Base-by-base conservation (phyloP, 2,797 vertebrate species). In the Lepilemur ruficaudatus region DNA sequence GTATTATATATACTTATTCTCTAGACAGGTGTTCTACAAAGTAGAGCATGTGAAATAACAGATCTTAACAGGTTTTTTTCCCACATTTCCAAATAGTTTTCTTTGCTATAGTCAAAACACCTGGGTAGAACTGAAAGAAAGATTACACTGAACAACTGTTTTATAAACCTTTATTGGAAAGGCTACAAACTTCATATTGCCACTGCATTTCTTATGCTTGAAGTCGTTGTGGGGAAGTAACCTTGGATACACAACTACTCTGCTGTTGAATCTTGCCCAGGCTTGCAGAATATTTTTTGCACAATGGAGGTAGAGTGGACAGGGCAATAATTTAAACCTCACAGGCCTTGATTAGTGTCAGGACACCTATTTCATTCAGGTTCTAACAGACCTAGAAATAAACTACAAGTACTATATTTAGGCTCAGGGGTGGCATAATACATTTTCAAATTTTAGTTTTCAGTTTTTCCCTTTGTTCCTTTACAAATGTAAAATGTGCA, bases 91-190 rank as follows among this genome's bases (percentile, higher is more conserved):
- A 55, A 8, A 35, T 7, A 69, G 28, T 55, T 61, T 69, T 89
- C 28, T 65, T 78, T 55, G 38, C 32, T 90, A 2, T 30, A 57
- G 23, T 84, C 13, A 84, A 83, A 84, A 93, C 13, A n/a, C 6
- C 48, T 28, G 43, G 59, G 32, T 46, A 55, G 57, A 82, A 50
- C 10, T 61, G 32, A 94, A 93, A 91, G 61, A 93, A 76, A 96
- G 75, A 97, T 94, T 93, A 55, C 92, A 95, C 84, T 92, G 81
- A 59, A 72, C 61, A 93, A 59, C 43, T 86, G 95, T 96, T 97
- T 96, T 57, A 94, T 65, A 97, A 97, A 96, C 96, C 96, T 98
- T 98, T 97, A 97, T 96, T 96, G 96, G 91, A 95, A 96, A 96
- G 97, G 96, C 91, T 94, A 96, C 97, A 97, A 95, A 95, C 82